Conservation (phyloP, 35 echinoderm and acorn worm species). For the Nesometra sesokonis region DNA sequence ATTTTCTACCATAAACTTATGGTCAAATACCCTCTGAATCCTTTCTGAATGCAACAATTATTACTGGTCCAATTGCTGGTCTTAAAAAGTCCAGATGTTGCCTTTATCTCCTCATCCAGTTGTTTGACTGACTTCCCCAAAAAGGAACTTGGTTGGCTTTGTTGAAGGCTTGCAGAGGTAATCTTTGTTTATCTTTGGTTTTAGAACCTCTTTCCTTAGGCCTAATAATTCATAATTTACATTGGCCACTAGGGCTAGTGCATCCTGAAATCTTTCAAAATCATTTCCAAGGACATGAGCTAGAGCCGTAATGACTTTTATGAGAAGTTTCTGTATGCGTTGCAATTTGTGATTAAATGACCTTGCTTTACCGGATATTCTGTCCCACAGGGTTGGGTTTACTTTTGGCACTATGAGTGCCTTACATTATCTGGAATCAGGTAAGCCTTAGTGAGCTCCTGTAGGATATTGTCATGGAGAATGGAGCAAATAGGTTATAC, state of each 20-base stretch:
- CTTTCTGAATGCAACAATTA: no score
- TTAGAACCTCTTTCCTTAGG: not conserved
- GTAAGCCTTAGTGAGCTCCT: no score
- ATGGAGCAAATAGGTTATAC: no score
- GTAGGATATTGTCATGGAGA: no score
- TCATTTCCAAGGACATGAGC: not conserved
- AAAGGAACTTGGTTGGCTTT: not conserved
- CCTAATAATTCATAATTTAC: not conserved
- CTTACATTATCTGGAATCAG: no score
- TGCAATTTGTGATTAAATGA: not conserved
- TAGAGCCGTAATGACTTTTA: not conserved
- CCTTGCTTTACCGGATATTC: no score
- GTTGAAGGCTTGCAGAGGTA: not conserved
- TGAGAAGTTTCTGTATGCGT: not conserved
- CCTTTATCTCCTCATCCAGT: not conserved
- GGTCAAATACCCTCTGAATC: no score
- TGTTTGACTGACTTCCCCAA: not conserved
- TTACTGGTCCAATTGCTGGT: not conserved
- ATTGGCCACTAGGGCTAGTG: not conserved
- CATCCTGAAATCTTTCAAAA: not conserved
- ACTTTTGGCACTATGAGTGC: no score
- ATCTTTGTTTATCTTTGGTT: not conserved
- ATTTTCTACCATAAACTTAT: no score
- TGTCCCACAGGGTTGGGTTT: no score
- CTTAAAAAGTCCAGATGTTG: not conserved